Base-by-base conservation (phyloP, 2,888 invertebrate genomes). In the Stenurella melanura region DNA sequence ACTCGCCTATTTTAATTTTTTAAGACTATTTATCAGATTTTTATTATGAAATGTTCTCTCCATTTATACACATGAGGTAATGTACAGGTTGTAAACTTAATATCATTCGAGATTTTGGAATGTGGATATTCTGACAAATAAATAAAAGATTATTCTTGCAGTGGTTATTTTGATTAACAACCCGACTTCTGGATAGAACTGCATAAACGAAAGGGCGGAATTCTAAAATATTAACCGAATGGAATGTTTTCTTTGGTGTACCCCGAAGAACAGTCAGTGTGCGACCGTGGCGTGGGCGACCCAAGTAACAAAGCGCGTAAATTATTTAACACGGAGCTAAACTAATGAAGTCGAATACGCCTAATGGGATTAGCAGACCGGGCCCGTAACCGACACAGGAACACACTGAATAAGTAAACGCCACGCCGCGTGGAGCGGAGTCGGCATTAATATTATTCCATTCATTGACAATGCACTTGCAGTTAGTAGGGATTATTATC, bases 321-420 rank as follows among this genome's bases (percentile, higher is more conserved):
- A 87, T 86, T 85, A 86, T 86, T 87, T 86, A 86, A 84, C 83
- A 81, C 81, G 80, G 74, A 83, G 81, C 83, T 84, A 84, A 84
- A 84, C 86, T 87, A 85, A 86, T 87, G 87, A 86, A 87, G 86
- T 86, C 84, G 83, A 82, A 83, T 85, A 81, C 81, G 81, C 78
- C 81, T 85, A 84, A 85, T 84, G 83, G 84, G 85, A 85, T 86
- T 83, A 85, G 78, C 75, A 73, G 76, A 63, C 64, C 64, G 26
- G 69, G 34, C 38, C 54, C 17, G 69, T 34, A 18, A 57, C 60
- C 58, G 21, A 42, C 38, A 42, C 38, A 66, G 58, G 21, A 70
- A 69, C 69, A 18, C 11, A 38, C 57, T 69, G 69, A 69, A 69
- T 69, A 58, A 69, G 69, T 57, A 30, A 64, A 64, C 42, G 64